These are phyloP conservation scores for Orcinus orca DNA, from an alignment of 2,113 vertebrate species.

Conservation along the genomic window DNA sequence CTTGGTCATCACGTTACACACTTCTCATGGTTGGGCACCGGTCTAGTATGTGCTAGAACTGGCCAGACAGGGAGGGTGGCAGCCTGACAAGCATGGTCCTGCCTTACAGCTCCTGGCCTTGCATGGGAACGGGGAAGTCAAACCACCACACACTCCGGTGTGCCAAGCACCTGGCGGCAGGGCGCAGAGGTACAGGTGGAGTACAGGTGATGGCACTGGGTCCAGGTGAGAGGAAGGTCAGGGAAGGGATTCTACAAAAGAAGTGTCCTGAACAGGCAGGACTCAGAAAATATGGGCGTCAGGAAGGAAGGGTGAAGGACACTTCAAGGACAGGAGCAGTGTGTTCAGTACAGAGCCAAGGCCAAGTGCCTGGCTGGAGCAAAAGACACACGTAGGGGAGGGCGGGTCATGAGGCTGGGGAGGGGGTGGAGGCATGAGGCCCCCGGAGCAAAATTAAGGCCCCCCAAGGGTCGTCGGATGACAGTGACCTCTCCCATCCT, in stretches of 20 bases:
- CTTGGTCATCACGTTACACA: background rate
- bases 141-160: background rate
- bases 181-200: background rate
- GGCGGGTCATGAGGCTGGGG: background rate
- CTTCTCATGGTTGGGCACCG: background rate
- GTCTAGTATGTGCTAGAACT: background rate
- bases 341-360: background rate
- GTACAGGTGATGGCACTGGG: background rate
- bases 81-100: background rate
- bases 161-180: background rate
- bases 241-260: background rate
- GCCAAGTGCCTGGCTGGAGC: background rate
- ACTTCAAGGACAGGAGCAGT: background rate
- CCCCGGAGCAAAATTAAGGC: background rate
- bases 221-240: background rate
- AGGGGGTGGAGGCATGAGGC: background rate
- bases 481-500: background rate
- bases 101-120: background rate
- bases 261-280: background rate
- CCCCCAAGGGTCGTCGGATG: background rate
- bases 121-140: background rate
- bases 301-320: background rate
- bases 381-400: no score
- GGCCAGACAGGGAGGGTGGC: background rate
- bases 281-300: background rate